phyloP scores from a whole-genome alignment of 2,888 invertebrate species.

The Tinea trinotella region DNA sequence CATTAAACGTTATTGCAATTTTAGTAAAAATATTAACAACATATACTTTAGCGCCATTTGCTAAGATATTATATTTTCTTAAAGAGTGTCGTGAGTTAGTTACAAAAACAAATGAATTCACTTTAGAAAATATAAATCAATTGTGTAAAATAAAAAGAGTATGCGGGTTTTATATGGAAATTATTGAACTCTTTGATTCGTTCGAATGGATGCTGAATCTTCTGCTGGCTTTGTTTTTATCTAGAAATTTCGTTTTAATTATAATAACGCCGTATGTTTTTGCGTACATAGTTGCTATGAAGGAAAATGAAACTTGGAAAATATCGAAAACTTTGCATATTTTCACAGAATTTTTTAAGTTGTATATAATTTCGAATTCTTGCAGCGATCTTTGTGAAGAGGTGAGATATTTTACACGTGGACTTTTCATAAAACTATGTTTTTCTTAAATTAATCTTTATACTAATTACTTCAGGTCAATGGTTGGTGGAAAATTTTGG shows the following conservation, averaged over 20 bases:
- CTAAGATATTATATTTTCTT: conserved; percentile 1
- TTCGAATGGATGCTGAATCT: conserved; percentile 2
- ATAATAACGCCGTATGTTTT: not conserved
- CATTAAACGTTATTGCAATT: not conserved
- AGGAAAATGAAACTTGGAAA: not conserved
- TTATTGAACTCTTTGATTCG: not conserved
- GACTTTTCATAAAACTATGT: not conserved
- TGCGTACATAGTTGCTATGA: not conserved
- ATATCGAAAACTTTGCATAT: not conserved
- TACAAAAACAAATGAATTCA: not conserved
- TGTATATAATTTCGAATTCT: not conserved
- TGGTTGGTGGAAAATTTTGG: conserved; percentile 5
- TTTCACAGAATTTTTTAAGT: not conserved
- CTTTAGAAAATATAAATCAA: not conserved
- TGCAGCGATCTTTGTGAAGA: not conserved
- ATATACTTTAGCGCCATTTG: not conserved
- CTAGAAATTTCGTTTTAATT: conserved; percentile 4
- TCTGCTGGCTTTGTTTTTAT: conserved; percentile 2
- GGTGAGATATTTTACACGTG: not conserved
- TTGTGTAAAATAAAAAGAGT: not conserved
- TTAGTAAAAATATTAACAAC: not conserved
- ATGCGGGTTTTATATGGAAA: not conserved
- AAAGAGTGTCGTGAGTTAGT: not conserved
- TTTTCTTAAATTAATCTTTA: too few relatives aligned
- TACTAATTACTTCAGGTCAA: conserved; percentile 5